These are phyloP conservation scores for Antigone vipio DNA, from an alignment of 2,113 vertebrate species.

Conservation along the genomic window DNA sequence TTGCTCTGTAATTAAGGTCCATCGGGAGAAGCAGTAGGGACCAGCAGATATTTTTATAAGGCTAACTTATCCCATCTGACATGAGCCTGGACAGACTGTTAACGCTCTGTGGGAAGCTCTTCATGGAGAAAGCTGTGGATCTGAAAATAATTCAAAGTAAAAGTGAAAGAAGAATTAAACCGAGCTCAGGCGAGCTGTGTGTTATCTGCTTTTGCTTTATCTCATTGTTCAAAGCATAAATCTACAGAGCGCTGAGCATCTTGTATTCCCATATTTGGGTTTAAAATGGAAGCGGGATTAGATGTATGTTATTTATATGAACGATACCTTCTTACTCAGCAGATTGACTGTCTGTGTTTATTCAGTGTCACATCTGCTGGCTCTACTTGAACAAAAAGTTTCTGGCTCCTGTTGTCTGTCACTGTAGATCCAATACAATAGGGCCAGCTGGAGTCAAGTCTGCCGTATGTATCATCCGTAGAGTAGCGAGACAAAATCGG, in stretches of 20 bases:
- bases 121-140: not conserved
- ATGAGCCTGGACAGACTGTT: slow-evolving; percentile 7
- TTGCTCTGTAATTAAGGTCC: slow-evolving; percentile 48
- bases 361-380: slow-evolving; percentile 67
- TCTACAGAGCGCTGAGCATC: slow-evolving; percentile 40
- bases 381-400: slow-evolving; percentile 62
- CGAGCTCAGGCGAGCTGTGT: not conserved
- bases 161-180: not conserved
- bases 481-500: not conserved
- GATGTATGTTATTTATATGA: slow-evolving; percentile 68
- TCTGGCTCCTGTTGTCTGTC: slow-evolving; percentile 64
- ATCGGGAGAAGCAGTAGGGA: not conserved
- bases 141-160: not conserved
- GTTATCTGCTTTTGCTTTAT: not conserved
- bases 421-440: slow-evolving; percentile 55
- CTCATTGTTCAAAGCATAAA: slow-evolving; percentile 10
- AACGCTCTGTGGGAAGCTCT: not conserved
- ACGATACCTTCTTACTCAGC: slow-evolving; percentile 64
- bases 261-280: slow-evolving; percentile 66
- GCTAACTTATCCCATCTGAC: slow-evolving; percentile 1
- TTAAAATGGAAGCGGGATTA: slow-evolving; percentile 52
- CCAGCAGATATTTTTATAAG: not conserved
- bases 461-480: not conserved
- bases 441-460: slow-evolving; percentile 64
- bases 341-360: slow-evolving; percentile 69